These are phyloP conservation scores for Microplitis mediator DNA, from an alignment of 1,140 invertebrate genomes.

Conservation along the genomic window DNA sequence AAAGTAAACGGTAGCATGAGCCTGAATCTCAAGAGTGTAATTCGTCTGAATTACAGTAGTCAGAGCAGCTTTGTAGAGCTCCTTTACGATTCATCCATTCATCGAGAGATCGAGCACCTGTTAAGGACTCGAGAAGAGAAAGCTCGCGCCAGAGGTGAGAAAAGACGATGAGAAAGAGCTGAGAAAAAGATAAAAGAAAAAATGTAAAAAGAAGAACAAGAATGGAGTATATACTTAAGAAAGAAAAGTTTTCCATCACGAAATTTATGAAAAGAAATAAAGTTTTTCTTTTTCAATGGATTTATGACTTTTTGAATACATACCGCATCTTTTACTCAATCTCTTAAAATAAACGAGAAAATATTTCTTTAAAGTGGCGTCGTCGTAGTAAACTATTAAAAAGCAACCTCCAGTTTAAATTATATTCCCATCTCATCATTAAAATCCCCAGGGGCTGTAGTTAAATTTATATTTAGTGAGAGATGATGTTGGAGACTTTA, in stretches of 20 bases:
- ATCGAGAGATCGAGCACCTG: slow-evolving; percentile 47
- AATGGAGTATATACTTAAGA: background rate
- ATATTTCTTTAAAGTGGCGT: background rate
- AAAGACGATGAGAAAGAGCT: too few relatives aligned
- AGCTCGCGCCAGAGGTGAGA: too few relatives aligned
- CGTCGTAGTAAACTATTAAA: background rate
- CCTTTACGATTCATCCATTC: slow-evolving; percentile 38
- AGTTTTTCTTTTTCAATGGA: background rate
- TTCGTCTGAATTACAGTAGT: slow-evolving; percentile 54
- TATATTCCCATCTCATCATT: slow-evolving; percentile 21
- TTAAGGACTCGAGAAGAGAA: slow-evolving; percentile 27
- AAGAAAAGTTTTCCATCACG: background rate
- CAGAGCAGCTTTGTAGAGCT: slow-evolving; percentile 30
- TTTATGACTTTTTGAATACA: background rate
- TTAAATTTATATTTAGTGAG: background rate
- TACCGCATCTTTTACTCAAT: background rate
- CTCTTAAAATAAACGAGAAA: background rate
- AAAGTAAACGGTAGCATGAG: background rate
- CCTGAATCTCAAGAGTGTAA: slow-evolving; percentile 44
- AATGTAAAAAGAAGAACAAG: too few relatives aligned
- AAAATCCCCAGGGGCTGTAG: slow-evolving; percentile 17
- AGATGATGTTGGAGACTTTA: background rate
- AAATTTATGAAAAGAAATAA: background rate
- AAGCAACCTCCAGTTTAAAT: slow-evolving; percentile 4
- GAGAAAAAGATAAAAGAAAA: too few relatives aligned